phyloP scores from a whole-genome alignment of 2,888 invertebrate genomes.

The Drosophila hamatofila region DNA sequence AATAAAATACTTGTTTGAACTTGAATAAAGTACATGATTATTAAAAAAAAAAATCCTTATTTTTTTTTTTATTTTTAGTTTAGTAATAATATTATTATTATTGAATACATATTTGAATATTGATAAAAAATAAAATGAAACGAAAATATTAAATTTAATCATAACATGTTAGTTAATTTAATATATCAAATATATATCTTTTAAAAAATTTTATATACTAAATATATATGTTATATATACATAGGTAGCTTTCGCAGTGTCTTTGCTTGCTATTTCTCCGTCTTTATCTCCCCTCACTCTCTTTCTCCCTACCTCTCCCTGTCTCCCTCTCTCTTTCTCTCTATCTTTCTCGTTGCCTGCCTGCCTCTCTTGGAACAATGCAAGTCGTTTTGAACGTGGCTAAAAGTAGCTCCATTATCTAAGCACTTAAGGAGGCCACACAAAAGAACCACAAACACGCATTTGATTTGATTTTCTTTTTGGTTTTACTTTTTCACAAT shows the following conservation, averaged over 20 bases:
- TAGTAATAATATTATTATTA: too few species aligned
- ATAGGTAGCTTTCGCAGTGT: background rate
- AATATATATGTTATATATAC: background rate
- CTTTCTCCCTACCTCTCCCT: too few species aligned
- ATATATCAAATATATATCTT: background rate
- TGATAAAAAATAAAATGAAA: too few species aligned
- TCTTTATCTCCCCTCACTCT: too few species aligned
- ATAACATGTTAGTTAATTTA: background rate
- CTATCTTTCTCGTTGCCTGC: background rate
- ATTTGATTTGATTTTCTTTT: slow-evolving; percentile 43
- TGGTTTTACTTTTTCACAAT: slow-evolving; percentile 13
- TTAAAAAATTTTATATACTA: background rate
- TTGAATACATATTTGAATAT: too few species aligned
- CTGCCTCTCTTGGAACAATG: slow-evolving; percentile 11
- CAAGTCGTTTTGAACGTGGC: slow-evolving; percentile 7
- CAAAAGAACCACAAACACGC: slow-evolving; percentile 45
- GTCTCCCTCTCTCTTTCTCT: background rate
- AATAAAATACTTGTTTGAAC: too few species aligned
- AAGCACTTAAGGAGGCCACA: slow-evolving; percentile 35
- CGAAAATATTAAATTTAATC: background rate
- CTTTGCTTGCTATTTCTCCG: background rate
- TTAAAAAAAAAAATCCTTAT: too few species aligned
- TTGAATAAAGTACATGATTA: too few species aligned
- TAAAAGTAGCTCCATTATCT: slow-evolving; percentile 1
- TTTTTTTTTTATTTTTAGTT: too few species aligned